A percentile compares a stretch with the other conserved stretches of the same genome.
These are phyloP conservation scores for Myanophis thanlyinensis DNA, from an alignment of 2,113 vertebrate genomes.

Conservation along the genomic window DNA sequence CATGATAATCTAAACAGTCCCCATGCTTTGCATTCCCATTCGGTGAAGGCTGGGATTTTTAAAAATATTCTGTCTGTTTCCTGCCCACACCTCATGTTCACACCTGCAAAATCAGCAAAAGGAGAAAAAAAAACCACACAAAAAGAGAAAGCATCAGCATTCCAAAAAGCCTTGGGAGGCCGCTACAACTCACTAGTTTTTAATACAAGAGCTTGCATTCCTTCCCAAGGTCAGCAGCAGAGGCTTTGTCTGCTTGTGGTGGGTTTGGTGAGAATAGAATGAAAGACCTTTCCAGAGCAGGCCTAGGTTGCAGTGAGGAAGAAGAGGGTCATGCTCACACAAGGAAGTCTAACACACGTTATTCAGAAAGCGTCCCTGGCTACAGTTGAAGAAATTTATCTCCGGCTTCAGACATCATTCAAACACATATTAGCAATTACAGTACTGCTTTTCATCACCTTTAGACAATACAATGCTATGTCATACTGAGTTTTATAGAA, in stretches of 20 bases:
- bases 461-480: not conserved
- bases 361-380: not conserved
- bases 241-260: conserved; percentile 8
- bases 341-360: not conserved
- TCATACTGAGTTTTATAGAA: not conserved
- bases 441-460: not conserved
- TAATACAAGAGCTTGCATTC: not conserved
- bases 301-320: not conserved
- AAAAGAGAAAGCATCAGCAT: conserved; percentile 4
- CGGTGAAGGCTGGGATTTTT: not conserved
- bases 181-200: not conserved
- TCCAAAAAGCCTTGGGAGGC: conserved; percentile 3
- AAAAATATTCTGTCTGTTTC: not conserved
- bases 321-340: not conserved
- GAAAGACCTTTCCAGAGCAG: not conserved
- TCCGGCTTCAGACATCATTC: not conserved
- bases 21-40: conserved; percentile 12
- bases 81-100: not conserved
- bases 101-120: conserved; percentile 20
- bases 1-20: not conserved
- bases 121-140: conserved; percentile 1
- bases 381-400: not conserved
- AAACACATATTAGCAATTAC: not conserved
- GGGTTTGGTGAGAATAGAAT: not conserved
- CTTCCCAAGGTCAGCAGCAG: conserved; percentile 5